A percentile compares a stretch with the other conserved stretches of the same genome.
phyloP scores from a whole-genome alignment of 2,797 vertebrate genomes.

The Allobates femoralis region DNA sequence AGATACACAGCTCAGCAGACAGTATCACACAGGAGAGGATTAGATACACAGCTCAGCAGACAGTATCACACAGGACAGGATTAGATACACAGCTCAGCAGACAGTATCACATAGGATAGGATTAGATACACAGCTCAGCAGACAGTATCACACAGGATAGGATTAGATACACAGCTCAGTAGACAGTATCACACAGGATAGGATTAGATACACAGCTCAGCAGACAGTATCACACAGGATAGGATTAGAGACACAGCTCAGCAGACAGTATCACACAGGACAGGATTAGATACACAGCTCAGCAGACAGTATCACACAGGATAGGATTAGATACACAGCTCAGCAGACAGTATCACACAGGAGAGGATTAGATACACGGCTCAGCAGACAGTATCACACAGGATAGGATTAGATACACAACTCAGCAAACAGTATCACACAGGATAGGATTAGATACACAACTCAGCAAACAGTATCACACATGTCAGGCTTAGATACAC shows the following conservation, averaged over 20 bases:
- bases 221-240: background rate
- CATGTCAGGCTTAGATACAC: background rate
- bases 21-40: background rate
- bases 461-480: no score
- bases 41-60: background rate
- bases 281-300: background rate
- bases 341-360: background rate
- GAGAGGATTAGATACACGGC: background rate
- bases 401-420: background rate
- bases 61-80: background rate
- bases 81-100: background rate
- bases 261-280: background rate
- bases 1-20: background rate
- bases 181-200: background rate
- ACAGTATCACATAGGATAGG: no score
- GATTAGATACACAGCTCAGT: constrained; percentile 1
- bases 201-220: constrained; percentile 7
- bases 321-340: background rate
- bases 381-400: background rate
- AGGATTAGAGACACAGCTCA: background rate
- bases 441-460: background rate
- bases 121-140: no score
- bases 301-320: background rate
- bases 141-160: no score
- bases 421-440: background rate